These are phyloP conservation scores for Gephyroberyx darwinii DNA, from an alignment of 2,797 vertebrate genomes.

Conservation along the genomic window DNA sequence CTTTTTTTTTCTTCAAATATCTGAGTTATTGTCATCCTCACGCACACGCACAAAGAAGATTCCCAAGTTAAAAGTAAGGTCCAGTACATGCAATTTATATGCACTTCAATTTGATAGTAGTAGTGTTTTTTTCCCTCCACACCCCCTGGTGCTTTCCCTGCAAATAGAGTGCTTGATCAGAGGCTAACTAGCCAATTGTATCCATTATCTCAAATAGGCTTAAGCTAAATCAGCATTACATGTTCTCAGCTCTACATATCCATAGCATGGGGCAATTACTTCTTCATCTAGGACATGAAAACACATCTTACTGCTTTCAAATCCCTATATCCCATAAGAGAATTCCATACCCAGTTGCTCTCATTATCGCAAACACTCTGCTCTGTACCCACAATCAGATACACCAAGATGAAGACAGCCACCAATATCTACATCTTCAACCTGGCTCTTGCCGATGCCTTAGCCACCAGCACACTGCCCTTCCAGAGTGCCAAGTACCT, in stretches of 20 bases:
- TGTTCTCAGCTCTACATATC: background rate
- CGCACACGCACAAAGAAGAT: background rate
- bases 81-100: conserved; percentile 40
- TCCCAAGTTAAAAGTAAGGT: background rate
- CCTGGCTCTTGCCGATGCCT: conserved; percentile 89
- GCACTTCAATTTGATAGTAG: background rate
- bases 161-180: conserved; percentile 37
- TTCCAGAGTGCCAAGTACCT: conserved; percentile 96
- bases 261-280: conserved; percentile 26
- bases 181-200: conserved; percentile 32
- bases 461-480: conserved; percentile 94
- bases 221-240: conserved; percentile 13
- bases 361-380: conserved; percentile 31
- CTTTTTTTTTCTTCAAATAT: background rate
- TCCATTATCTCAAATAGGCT: conserved; percentile 42
- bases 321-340: conserved; percentile 21
- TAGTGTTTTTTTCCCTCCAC: conserved; percentile 10
- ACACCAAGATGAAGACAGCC: conserved; percentile 96
- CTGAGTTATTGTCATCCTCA: background rate
- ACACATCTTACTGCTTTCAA: background rate
- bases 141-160: conserved; percentile 29
- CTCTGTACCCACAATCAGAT: conserved; percentile 77
- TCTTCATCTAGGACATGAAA: conserved; percentile 24
- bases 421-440: conserved; percentile 99
- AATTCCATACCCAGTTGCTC: conserved; percentile 12